Percentiles rank a stretch among this genome's conserved stretches.
phyloP scores from a whole-genome alignment of 2,113 vertebrate genomes.

The Neopipo cinnamomea region DNA sequence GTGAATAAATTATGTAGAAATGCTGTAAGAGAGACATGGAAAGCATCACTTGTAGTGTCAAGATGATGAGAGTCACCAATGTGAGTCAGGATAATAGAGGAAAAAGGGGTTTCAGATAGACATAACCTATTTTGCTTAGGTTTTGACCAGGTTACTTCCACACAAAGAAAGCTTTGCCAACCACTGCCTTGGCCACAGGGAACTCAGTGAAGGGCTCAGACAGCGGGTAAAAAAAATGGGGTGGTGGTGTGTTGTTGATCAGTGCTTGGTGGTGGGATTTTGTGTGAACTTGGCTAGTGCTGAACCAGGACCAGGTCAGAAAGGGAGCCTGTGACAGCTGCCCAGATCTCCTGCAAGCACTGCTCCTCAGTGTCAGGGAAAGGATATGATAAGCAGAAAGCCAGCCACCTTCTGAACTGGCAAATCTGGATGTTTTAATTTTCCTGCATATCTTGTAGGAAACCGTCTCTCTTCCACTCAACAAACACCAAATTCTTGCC shows the following conservation, averaged over 20 bases:
- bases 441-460: neutral
- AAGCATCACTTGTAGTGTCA: neutral
- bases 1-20: neutral
- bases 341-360: neutral
- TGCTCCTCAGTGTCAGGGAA: neutral
- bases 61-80: neutral
- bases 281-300: neutral
- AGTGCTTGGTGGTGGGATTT: neutral
- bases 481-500: neutral
- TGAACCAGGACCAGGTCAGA: neutral
- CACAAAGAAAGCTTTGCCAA: neutral
- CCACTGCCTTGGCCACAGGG: neutral
- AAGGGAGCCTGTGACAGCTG: neutral
- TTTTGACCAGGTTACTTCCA: neutral
- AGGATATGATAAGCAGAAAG: neutral
- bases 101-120: neutral
- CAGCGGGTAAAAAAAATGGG: fast-evolving
- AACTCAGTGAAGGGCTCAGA: neutral
- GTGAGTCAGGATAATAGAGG: neutral
- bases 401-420: neutral
- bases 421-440: neutral
- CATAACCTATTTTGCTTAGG: neutral
- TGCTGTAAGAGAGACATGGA: neutral
- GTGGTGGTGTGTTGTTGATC: neutral
- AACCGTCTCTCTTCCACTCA: neutral